A percentile compares a stretch with the other conserved stretches of the same genome.
phyloP scores from a whole-genome alignment of 2,113 vertebrate species.

The Coptodon bakossiorum region DNA sequence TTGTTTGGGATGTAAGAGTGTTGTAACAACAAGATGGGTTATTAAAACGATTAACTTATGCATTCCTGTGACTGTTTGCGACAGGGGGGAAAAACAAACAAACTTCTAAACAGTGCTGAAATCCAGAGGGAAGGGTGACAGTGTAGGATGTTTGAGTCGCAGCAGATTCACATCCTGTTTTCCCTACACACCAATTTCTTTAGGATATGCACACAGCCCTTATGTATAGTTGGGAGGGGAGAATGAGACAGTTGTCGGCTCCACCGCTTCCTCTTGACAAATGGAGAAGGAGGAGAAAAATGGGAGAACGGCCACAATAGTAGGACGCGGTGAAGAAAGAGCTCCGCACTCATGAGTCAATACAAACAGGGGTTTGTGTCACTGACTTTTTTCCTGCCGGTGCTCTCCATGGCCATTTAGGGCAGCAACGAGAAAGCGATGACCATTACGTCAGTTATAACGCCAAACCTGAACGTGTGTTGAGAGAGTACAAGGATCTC shows the following conservation, averaged over 20 bases:
- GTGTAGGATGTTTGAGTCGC: not conserved
- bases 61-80: not conserved
- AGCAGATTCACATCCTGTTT: slow-evolving; percentile 43
- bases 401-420: slow-evolving; percentile 14
- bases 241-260: not conserved
- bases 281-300: not conserved
- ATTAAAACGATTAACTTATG: not conserved
- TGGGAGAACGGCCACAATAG: not conserved
- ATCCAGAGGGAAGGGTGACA: not conserved
- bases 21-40: not conserved
- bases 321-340: not conserved
- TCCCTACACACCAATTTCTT: not conserved
- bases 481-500: not conserved
- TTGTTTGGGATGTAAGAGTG: not conserved
- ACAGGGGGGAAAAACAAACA: not conserved
- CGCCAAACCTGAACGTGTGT: not conserved
- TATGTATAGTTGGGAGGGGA: not conserved
- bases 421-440: not conserved
- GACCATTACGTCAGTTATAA: not conserved
- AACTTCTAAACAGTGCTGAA: not conserved
- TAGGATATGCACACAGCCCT: slow-evolving; percentile 1
- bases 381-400: not conserved
- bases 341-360: not conserved
- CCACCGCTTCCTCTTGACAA: slow-evolving; percentile 35
- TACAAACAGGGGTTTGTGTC: slow-evolving; percentile 10